These are phyloP conservation scores for Fringilla coelebs DNA, from an alignment of 2,797 vertebrate species.

Conservation along the genomic window DNA sequence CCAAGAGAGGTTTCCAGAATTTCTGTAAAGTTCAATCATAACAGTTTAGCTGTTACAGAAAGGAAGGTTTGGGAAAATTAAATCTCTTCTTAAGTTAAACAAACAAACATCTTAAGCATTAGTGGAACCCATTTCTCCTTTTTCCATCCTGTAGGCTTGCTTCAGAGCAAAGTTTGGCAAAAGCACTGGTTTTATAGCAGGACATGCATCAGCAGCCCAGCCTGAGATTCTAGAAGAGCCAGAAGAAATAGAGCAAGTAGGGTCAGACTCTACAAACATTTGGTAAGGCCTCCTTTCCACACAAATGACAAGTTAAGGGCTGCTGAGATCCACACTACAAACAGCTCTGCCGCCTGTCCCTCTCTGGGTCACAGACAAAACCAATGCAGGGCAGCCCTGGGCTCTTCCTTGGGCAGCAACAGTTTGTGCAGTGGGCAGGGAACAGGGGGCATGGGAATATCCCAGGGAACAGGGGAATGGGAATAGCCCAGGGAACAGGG, in stretches of 20 bases:
- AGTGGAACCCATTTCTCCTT: neutral
- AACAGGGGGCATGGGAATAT: neutral
- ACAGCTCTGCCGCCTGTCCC: accelerated
- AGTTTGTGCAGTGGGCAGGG: neutral
- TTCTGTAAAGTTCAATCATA: neutral
- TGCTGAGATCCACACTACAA: neutral
- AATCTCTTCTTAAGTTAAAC: neutral
- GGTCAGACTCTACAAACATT: neutral
- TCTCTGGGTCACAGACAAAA: neutral
- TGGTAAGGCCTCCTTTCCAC: neutral
- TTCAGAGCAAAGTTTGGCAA: neutral
- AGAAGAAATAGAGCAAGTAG: neutral
- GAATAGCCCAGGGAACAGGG: no score
- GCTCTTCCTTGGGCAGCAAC: neutral
- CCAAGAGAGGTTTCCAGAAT: neutral
- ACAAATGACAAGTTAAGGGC: neutral
- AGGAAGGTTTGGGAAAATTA: neutral
- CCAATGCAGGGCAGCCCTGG: neutral
- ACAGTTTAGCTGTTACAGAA: neutral
- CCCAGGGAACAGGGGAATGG: neutral
- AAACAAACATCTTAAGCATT: conserved; percentile 2
- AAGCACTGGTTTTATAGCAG: neutral
- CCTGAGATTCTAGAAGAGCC: neutral
- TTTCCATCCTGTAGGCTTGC: neutral
- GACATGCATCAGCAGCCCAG: neutral